These are phyloP conservation scores for Callocephalon fimbriatum DNA, from an alignment of 2,113 vertebrate species.

Conservation along the genomic window DNA sequence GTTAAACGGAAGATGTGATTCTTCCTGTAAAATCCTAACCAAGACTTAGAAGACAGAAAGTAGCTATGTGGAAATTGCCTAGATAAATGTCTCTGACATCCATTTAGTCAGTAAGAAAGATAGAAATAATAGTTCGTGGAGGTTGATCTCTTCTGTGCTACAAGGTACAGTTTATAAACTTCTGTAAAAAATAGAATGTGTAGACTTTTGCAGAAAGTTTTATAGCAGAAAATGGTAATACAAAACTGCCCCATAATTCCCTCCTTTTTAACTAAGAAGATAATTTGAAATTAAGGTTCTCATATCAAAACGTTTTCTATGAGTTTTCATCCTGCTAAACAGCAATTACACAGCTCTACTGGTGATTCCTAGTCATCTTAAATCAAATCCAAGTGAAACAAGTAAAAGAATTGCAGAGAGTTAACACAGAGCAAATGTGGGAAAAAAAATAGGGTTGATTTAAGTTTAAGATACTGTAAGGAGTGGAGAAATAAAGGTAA, in stretches of 20 bases:
- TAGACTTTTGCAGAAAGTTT: background rate
- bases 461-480: background rate
- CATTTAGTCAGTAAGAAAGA: background rate
- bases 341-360: background rate
- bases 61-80: background rate
- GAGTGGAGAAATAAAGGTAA: background rate
- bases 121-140: background rate
- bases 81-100: background rate
- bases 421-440: background rate
- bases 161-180: background rate
- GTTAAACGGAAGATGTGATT: background rate
- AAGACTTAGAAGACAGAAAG: background rate
- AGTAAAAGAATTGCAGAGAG: background rate
- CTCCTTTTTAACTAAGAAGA: background rate
- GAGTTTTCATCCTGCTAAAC: background rate
- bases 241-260: background rate
- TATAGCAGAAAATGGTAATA: background rate
- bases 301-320: background rate
- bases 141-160: background rate
- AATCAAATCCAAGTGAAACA: background rate
- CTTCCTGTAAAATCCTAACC: background rate
- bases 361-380: background rate
- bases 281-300: background rate
- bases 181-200: background rate
- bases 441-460: background rate